phyloP scores from a whole-genome alignment of 1,140 invertebrate species.

The Spodoptera frugiperda region DNA sequence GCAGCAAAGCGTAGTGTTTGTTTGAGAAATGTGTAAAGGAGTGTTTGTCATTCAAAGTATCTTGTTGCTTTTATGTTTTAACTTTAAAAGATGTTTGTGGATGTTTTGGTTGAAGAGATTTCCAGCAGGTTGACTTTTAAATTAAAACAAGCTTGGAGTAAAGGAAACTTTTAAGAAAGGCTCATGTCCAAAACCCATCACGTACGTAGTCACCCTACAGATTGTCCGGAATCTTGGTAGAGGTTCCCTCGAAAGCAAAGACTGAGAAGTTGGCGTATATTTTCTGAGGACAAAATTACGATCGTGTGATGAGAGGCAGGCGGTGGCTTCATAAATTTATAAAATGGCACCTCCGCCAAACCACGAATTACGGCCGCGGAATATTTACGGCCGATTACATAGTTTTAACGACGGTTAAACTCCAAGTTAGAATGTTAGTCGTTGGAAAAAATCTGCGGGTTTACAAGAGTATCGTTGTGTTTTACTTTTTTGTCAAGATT shows the following conservation, averaged over 20 bases:
- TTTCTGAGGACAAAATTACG: conserved; percentile 53
- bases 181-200: background rate
- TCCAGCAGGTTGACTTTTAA: too few relatives aligned
- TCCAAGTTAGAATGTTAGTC: background rate
- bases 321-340: conserved; percentile 47
- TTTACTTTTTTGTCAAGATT: background rate
- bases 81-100: background rate
- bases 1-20: background rate
- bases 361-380: conserved; percentile 9
- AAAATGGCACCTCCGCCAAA: conserved; percentile 22
- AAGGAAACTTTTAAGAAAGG: too few relatives aligned
- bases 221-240: conserved; percentile 23
- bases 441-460: background rate
- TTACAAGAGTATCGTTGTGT: background rate
- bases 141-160: background rate
- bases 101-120: background rate
- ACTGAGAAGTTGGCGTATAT: conserved; percentile 50
- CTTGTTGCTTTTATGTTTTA: too few relatives aligned
- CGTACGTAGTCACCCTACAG: conserved; percentile 38
- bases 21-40: too few relatives aligned
- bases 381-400: conserved; percentile 39
- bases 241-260: background rate
- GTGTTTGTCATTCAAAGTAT: too few relatives aligned
- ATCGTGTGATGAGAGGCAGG: conserved; percentile 49
- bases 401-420: conserved; percentile 10